Base-by-base conservation (phyloP, 2,113 vertebrate species). In the Prolemur simus region DNA sequence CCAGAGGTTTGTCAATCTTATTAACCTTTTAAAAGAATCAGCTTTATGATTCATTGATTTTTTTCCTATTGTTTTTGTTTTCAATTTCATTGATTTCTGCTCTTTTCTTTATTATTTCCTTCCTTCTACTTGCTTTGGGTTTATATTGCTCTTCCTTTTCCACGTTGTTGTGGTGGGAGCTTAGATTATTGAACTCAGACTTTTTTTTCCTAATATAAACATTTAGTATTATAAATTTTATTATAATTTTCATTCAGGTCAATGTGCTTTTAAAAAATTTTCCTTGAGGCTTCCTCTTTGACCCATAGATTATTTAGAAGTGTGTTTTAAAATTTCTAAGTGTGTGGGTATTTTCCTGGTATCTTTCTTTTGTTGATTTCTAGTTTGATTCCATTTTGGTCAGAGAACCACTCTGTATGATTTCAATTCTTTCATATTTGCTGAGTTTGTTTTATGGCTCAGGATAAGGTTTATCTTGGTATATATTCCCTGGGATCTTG, bases 71-170 rank as follows among this genome's bases (percentile, higher is more conserved):
- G 52, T 29, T 17, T 81, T 27, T 66, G 5, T 84, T 80, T 66
- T 84, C 25, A 32, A 0, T 91, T 90, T 78, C 13, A 68, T 21
- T 39, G 37, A 34, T 71, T 96, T 93, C 58, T 89, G 23, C n/a
- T 42, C 42, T 78, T 54, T 64, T 52, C 77, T 97, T 91, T 64
- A 74, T 95, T 89, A 66, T 68, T 95, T 96, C 29, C 66, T 68
- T 68, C 56, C 27, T 87, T 85, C 37, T 94, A 58, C 56, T 88
- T 94, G 42, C 12, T 64, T 95, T 84, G 64, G 25, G 13, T 81
- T 89, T 97, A 14, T 64, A 69, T 87, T 92, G 56, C 32, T 89
- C 73, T 52, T 81, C 32, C n/a, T 74, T 88, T 94, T 52, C 71
- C 66, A 71, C 63, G 42, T 84, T 80, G 34, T 64, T 87, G 37